Percentiles rank a stretch among this genome's conserved stretches.
Conservation (phyloP, 2,113 vertebrate species). For the Parus major region DNA sequence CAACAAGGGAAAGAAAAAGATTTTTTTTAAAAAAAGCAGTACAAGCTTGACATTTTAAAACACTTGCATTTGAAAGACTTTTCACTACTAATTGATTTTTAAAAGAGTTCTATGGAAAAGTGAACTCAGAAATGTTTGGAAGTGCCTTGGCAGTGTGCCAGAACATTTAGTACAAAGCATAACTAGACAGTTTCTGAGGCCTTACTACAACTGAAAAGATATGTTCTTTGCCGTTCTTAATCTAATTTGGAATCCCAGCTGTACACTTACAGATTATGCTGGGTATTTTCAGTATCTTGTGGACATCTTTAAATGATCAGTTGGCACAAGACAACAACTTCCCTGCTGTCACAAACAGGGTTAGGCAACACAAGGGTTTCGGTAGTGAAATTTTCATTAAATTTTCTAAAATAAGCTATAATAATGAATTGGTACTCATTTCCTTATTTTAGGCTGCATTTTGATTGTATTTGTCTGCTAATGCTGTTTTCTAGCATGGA, state of each 20-base stretch:
- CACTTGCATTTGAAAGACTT: constrained; percentile 75
- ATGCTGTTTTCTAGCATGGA: neutral
- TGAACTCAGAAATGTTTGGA: constrained; percentile 78
- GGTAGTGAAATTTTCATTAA: neutral
- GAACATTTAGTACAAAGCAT: constrained; percentile 74
- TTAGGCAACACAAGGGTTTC: neutral
- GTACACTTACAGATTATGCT: constrained; percentile 6
- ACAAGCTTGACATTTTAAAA: constrained; percentile 79
- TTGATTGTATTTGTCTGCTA: neutral
- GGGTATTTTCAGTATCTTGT: constrained; percentile 46
- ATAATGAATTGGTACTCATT: neutral
- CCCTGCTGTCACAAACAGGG: constrained; percentile 40
- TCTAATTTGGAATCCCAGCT: constrained; percentile 65
- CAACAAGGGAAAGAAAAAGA: constrained; percentile 29
- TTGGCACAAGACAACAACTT: constrained; percentile 30
- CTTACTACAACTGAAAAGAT: constrained; percentile 57
- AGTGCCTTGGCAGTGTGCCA: constrained; percentile 75
- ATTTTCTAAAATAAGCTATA: neutral
- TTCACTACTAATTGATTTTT: constrained; percentile 82
- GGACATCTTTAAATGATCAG: constrained; percentile 51
- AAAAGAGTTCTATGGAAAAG: constrained; percentile 77
- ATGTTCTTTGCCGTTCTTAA: constrained; percentile 53
- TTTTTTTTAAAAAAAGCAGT: neutral
- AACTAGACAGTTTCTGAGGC: constrained; percentile 74
- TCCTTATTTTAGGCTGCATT: neutral